Base-by-base conservation (phyloP, 2,888 invertebrate species). In the Caradrina kadenii region DNA sequence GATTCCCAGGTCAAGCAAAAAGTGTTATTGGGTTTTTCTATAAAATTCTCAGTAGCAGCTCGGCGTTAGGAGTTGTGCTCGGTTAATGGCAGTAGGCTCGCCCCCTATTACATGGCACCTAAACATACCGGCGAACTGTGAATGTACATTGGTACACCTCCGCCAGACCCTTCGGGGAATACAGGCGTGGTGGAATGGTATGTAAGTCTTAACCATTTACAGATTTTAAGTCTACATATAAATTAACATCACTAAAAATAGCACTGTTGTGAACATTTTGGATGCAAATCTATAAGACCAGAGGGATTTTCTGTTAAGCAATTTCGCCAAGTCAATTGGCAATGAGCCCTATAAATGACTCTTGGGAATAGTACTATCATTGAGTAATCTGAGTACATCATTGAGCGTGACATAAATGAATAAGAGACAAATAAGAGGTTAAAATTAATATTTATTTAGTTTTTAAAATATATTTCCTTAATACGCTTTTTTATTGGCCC, bases 331-430 rank as follows among this genome's bases (percentile, higher is more conserved):
- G 58, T 52, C 53, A 39, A 48, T 73, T 66, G 66, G 39, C 67
- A 74, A 74, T 66, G 56, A 74, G 58, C 48, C 39, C 53, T 53
- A 48, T 42, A 74, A 42, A 74, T 42, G 19, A 7, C 53, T 54
- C 39, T 42, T 72, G 48, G 68, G 67, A 72, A 42, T 48, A 58
- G 26, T 26, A 31, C 19, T 31, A 21, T 15, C 53, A 67, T 74
- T 49, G 59, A 35, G 42, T 67, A 22, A 59, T 45, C 49, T 49
- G 11, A 58, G 15, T 21, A 45, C 22, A 75, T 67, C 21, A 54
- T 42, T 49, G 42, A 49, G 39, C 58, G 49, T 42, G 42, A 42
- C 31, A 49, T 59, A 31, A 54, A 72, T 54, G 48, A 11, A 11
- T 42, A 59, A 58, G 19, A 54, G 17, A 8, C 26, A 35, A 45